Base-by-base conservation (phyloP, 2,113 vertebrate genomes). In the Girardinichthys multiradiatus region DNA sequence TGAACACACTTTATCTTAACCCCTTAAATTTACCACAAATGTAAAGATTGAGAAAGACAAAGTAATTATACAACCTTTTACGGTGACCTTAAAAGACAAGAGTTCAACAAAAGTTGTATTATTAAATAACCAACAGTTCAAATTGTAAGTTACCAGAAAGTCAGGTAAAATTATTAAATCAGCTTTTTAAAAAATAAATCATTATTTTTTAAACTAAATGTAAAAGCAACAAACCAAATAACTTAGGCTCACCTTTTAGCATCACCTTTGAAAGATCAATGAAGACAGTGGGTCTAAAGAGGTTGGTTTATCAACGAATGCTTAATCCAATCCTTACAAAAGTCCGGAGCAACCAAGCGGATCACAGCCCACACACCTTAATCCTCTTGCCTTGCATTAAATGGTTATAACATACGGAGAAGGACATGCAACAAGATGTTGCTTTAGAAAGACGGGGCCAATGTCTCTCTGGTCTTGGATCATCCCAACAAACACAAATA, bases 261-360 rank as follows among this genome's bases (percentile, higher is more conserved):
- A 54, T 54, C 48, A 54, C 19, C 48, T 54, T 8, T n/a, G 48
- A 1, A 21, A 54, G 48, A 54, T 5, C 21, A n/a, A 54, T 21
- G 9, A 5, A 54, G 24, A 54, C 24, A 54, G 8, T n/a, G 48
- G 5, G 21, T 9, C 21, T 51, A n/a, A 54, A 54, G 24, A 54
- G 24, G 48, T 54, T 54, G 24, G 7, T 10, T 21, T n/a, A 54
- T n/a, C 48, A 54, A n/a, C 48, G 21, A 17, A 9, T n/a, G 48
- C 24, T n/a, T 24, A 51, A n/a, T 45, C 42, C 42, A 79, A 86
- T 90, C 79, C 69, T 72, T 17, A 10, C 29, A 66, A 60, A 62
- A 45, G 68, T 42, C 45, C 68, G 72, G 64, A 79, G 68, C 74
- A 35, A 27, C 68, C 64, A 27, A 64, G 59, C 73, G 63, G 74